phyloP scores from a whole-genome alignment of 2,888 invertebrate genomes.

The Dasypogon diadema region DNA sequence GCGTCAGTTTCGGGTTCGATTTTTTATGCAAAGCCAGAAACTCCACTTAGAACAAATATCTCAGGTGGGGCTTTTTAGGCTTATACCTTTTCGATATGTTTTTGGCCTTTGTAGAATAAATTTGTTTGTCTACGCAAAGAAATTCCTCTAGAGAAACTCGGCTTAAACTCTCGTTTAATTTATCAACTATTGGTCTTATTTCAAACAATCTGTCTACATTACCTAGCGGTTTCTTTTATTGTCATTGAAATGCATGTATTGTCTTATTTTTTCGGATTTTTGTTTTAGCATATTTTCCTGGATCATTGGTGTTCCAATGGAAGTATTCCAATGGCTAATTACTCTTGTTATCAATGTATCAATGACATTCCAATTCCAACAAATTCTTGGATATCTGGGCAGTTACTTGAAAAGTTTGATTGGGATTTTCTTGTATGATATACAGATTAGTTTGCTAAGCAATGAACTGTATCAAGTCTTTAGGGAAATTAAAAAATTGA shows the following conservation, averaged over 20 bases:
- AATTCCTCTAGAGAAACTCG: not conserved
- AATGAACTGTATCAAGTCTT: too few species aligned
- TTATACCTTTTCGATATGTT: slow-evolving; percentile 61
- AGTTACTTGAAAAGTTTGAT: too few species aligned
- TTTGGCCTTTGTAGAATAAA: slow-evolving; percentile 60
- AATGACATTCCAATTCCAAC: slow-evolving; percentile 53
- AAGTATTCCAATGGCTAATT: slow-evolving; percentile 53
- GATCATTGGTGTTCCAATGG: slow-evolving; percentile 52
- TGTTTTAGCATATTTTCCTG: slow-evolving; percentile 43
- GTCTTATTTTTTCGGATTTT: slow-evolving; percentile 53
- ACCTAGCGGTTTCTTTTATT: too few species aligned
- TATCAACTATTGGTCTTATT: not conserved
- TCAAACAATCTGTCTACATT: slow-evolving; percentile 5
- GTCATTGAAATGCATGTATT: too few species aligned
- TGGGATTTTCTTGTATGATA: too few species aligned
- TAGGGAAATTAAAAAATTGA: too few species aligned
- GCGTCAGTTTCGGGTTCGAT: slow-evolving; percentile 56
- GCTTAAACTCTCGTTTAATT: slow-evolving; percentile 31
- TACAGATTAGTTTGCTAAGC: too few species aligned
- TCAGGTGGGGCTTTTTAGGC: slow-evolving; percentile 55
- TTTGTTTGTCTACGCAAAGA: slow-evolving; percentile 59
- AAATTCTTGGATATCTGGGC: too few species aligned
- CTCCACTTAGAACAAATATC: slow-evolving; percentile 55
- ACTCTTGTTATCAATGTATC: slow-evolving; percentile 53
- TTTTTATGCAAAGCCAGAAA: slow-evolving; percentile 56